Base-by-base conservation (phyloP, 2,888 invertebrate species). In the Trissonchulus latispiculum region DNA sequence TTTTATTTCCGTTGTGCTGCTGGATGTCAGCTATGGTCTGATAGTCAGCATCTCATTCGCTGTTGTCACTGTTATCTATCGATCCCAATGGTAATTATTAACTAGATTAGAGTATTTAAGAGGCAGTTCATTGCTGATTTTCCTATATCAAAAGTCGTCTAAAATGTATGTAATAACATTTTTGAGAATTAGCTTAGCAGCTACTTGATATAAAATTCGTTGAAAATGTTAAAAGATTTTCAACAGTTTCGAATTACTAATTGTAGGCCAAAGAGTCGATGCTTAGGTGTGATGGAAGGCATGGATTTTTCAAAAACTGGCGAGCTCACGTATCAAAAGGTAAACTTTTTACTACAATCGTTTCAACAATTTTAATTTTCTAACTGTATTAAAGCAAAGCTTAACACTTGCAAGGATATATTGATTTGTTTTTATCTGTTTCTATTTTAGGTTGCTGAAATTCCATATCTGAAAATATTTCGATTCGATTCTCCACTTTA, bases 21-120 rank as follows among this genome's bases (percentile, higher is more conserved):
- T 93, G 69, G 91, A 92, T 81, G 91, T 94, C 74, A 92, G 91
- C 81, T 86, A 89, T 79, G 94, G 94, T 0, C 86, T 95, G 1
- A 86, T 89, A 0, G 88, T 89, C 0, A 93, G 93, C 1, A 87
- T 93, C 1, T 80, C 89, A 28, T 85, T 91, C 23, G 91, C 91
- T 31, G 83, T 93, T 1, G 84, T 89, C 0, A 89, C 90, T 36
- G 87, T 93, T 71, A 89, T 93, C 80, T 86, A 89, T 37, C 87
- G 90, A 74, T 84, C 85, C 59, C 85, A 85, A 76, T 83, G 83
- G 85, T 84, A 76, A 75, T 76, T 8, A 48, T 15, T 15, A 48
- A 48, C 8, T 48, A 48, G 23, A 48, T 15, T 48, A 48, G 23
- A 48, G 8, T 48, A 48, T 48, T 15, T n/a, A n/a, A n/a, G n/a